Percentiles rank a stretch among this genome's conserved stretches.
phyloP scores from a whole-genome alignment of 2,888 invertebrate genomes.

The Eupithecia subumbrata region DNA sequence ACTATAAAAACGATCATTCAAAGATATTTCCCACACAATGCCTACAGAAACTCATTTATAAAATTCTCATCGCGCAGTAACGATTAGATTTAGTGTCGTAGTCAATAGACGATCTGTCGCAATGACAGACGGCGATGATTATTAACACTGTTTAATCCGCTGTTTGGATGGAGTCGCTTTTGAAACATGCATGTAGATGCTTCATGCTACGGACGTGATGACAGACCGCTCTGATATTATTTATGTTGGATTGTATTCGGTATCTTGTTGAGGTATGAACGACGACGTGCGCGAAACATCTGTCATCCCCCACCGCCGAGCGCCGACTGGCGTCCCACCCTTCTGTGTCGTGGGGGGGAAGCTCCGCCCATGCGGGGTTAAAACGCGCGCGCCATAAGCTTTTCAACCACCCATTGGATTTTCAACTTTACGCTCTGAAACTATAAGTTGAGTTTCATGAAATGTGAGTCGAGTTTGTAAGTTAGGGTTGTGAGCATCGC shows the following conservation, averaged over 20 bases:
- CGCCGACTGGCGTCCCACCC: slow-evolving; percentile 69
- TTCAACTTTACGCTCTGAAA: slow-evolving; percentile 39
- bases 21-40: slow-evolving; percentile 34
- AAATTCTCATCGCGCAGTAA: slow-evolving; percentile 35
- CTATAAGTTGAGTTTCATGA: slow-evolving; percentile 30
- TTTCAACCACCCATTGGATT: slow-evolving; percentile 37
- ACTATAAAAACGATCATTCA: slow-evolving; percentile 26
- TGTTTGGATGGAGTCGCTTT: slow-evolving; percentile 56
- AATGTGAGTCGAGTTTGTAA: slow-evolving; percentile 23
- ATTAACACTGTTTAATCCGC: slow-evolving; percentile 55
- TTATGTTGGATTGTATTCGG: slow-evolving; percentile 75
- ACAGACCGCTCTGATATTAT: slow-evolving; percentile 59
- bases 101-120: slow-evolving; percentile 39
- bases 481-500: slow-evolving; percentile 64
- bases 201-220: slow-evolving; percentile 48
- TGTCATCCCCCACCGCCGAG: slow-evolving; percentile 76
- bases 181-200: slow-evolving; percentile 31
- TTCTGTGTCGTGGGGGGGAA: slow-evolving; percentile 46
- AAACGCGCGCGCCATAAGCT: slow-evolving; percentile 40
- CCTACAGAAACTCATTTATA: slow-evolving; percentile 25
- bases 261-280: slow-evolving; percentile 76
- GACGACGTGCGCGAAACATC: slow-evolving; percentile 72
- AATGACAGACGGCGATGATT: slow-evolving; percentile 49
- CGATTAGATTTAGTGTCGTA: slow-evolving; percentile 37
- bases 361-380: slow-evolving; percentile 58